Conservation (phyloP, 2,888 invertebrate species). For the Stramonita haemastoma region DNA sequence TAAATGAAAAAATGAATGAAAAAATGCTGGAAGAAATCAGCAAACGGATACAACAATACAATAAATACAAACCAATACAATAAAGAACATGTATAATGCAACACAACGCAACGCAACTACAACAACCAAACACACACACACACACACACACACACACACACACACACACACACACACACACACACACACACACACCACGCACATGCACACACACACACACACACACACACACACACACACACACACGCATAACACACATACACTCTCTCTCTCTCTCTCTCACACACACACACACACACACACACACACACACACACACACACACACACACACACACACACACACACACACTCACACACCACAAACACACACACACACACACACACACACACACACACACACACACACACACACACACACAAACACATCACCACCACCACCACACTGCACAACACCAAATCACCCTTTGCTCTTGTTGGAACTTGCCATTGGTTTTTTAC, state of each 20-base stretch:
- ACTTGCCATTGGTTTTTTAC: too few species aligned
- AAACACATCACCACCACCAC: neutral
- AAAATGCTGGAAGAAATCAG: neutral
- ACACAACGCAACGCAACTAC: neutral
- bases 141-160: neutral
- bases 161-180: slow-evolving; percentile 17
- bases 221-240: neutral
- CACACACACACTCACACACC: neutral
- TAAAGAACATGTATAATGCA: neutral
- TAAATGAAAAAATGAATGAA: neutral
- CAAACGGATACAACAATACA: neutral
- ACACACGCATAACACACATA: neutral
- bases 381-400: neutral
- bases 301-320: neutral
- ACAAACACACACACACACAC: neutral
- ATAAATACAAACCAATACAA: neutral
- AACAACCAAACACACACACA: neutral
- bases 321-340: neutral
- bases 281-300: neutral
- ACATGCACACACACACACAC: neutral
- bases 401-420: neutral
- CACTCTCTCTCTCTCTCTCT: neutral
- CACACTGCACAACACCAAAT: too few species aligned
- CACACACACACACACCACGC: neutral
- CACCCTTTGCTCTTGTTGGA: too few species aligned